Base-by-base conservation (phyloP, 2,797 vertebrate genomes). In the Sebastes baramenuke region DNA sequence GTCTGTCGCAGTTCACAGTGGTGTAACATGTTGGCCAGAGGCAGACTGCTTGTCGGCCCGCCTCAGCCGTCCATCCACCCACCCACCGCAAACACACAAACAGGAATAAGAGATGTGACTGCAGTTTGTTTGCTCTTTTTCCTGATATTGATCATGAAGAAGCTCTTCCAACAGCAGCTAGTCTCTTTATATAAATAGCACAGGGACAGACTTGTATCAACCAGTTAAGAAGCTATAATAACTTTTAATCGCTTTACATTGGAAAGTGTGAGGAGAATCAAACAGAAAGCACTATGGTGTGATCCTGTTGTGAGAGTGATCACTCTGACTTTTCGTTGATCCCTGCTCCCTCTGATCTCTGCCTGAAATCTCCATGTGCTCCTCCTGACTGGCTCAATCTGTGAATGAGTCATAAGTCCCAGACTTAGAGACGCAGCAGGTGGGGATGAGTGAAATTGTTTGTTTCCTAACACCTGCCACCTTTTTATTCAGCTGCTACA, bases 371-470 rank as follows among this genome's bases (percentile, higher is more conserved):
- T 90, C 34, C 72, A 42, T 89, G 87, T 89, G 82, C 80, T 89
- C 81, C 82, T 74, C 61, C 80, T 72, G 82, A 88, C 88, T 78
- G 74, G 64, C 81, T 90, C 83, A 56, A 65, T 89, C 79, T 86
- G 80, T 64, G 86, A 75, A 74, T 89, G 91, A 91, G 81, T 90
- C 90, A 92, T 75, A 70, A 89, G 72, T 86, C 77, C 73, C 67
- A 72, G 80, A 79, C 59, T 87, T 55, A 61, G 82, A 18, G 70
- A 59, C 16, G n/a, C 83, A 72, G 79, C 82, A 80, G 88, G 79
- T 81, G 68, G 65, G 55, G 58, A 72, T 18, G 62, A 84, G 59
- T 49, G 62, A 70, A 84, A 67, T 29, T 25, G 72, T 81, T 90
- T 81, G 80, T 91, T 93, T 90, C 24, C 13, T 87, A 84, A 89